Conservation (phyloP, 2,797 vertebrate genomes). For the Synaphobranchus kaupii region DNA sequence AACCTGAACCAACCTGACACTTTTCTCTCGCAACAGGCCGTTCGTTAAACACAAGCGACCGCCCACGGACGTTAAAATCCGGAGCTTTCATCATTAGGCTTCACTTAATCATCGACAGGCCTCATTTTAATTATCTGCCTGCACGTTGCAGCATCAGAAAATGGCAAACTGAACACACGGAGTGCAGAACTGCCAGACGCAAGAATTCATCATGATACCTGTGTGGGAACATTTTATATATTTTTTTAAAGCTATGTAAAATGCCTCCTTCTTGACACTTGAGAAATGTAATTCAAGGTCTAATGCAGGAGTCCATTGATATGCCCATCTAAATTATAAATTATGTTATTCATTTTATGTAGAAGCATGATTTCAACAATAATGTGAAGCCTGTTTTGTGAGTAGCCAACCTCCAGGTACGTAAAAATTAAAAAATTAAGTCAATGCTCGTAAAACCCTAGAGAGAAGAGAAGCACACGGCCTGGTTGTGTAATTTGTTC, state of each 20-base stretch:
- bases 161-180: not conserved
- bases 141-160: not conserved
- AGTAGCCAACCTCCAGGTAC: not conserved
- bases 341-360: not conserved
- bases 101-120: not conserved
- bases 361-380: not conserved
- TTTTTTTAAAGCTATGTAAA: not conserved
- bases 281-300: not conserved
- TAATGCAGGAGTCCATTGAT: not conserved
- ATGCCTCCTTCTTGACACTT: not conserved
- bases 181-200: not conserved
- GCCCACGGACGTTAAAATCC: not conserved
- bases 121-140: conserved; percentile 2
- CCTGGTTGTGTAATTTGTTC: not conserved
- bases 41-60: not conserved
- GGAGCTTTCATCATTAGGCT: not conserved
- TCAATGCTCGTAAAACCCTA: not conserved
- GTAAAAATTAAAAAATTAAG: not conserved
- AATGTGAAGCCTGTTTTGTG: not conserved
- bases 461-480: not conserved
- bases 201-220: not conserved
- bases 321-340: not conserved
- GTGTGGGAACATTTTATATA: not conserved
- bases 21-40: not conserved
- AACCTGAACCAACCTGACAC: conserved; percentile 28